Percentiles rank a stretch among this genome's conserved stretches.
Evolutionary conservation across 2,888 invertebrate species (phyloP).

Genomic region (Cartodere bifasciata): DNA sequence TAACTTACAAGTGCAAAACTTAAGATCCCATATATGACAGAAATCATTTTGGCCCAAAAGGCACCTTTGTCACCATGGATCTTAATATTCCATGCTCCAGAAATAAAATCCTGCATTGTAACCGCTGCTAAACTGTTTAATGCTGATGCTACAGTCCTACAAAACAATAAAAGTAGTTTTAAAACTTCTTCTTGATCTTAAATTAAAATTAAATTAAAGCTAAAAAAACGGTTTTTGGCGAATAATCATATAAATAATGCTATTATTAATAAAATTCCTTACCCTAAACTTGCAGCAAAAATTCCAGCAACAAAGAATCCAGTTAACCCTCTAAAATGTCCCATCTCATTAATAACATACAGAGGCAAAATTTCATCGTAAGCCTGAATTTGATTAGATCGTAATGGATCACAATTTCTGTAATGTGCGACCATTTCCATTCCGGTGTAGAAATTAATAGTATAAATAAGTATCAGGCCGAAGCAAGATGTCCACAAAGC

Average conservation of each 20-base stretch:
- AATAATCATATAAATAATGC: constrained; percentile 1
- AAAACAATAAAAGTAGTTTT: constrained; percentile 15
- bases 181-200: too few species aligned
- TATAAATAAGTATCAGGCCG: constrained; percentile 67
- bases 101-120: constrained; percentile 76
- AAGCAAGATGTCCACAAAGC: constrained; percentile 64
- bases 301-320: constrained; percentile 93
- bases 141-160: constrained; percentile 90
- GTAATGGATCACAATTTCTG: constrained; percentile 72
- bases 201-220: too few species aligned
- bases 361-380: constrained; percentile 77
- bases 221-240: too few species aligned
- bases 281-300: constrained; percentile 93
- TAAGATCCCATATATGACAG: constrained; percentile 51
- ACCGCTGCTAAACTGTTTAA: constrained; percentile 87
- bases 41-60: constrained; percentile 54
- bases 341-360: constrained; percentile 77
- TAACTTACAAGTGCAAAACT: constrained; percentile 47
- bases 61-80: constrained; percentile 68
- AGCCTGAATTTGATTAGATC: constrained; percentile 52
- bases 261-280: constrained; percentile 22
- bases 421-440: constrained; percentile 75
- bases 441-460: constrained; percentile 79
- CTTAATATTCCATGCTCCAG: constrained; percentile 55
- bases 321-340: constrained; percentile 62